Evolutionary conservation across 2,888 invertebrate genomes (phyloP), one percentile per base, ranked within the genome.

Genomic region (Azorinus chamasolen): DNA sequence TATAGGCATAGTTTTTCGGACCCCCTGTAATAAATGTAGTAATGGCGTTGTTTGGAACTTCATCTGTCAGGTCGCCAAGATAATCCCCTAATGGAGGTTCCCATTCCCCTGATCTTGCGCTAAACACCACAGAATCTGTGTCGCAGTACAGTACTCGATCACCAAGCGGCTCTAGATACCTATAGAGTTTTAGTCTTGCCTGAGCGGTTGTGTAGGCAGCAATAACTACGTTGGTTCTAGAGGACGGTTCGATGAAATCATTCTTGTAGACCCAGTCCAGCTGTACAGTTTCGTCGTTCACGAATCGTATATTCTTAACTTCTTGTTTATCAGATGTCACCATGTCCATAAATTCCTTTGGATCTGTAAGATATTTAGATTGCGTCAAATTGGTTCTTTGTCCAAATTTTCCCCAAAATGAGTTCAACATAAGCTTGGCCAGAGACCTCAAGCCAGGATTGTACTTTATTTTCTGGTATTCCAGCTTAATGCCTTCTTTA

Each of bases 41-140:
- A 10, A 64, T 71, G 14, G 24, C 64, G 16, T 57, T 55, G 1
- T 46, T 41, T 86, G 24, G 39, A 0, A 92, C 46, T 65, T 92
- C 92, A 75, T 93, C 87, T 0, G 90, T 92, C 76, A 92, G 70
- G 48, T 93, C 90, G 1, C 91, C 89, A n/a, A 92, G 61, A 68
- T 75, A 87, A 61, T 85, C 83, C 46, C 91, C 91, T 0, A 83
- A 72, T 12, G 85, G 78, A 10, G 88, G 86, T 18, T 61, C 50
- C 51, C 62, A 57, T 25, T 70, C 27, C 1, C 55, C 70, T 22
- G 20, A 20, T 25, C 16, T 1, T n/a, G 46, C 39, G 8, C 46
- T 62, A 41, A 70, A 70, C 10, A 70, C 51, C 20, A 70, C 32
- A 1, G 63, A 70, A 55, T 70, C 70, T 8, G 70, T 70, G 27